These are phyloP conservation scores for Mimachlamys varia DNA, from an alignment of 2,888 invertebrate genomes.

Conservation along the genomic window DNA sequence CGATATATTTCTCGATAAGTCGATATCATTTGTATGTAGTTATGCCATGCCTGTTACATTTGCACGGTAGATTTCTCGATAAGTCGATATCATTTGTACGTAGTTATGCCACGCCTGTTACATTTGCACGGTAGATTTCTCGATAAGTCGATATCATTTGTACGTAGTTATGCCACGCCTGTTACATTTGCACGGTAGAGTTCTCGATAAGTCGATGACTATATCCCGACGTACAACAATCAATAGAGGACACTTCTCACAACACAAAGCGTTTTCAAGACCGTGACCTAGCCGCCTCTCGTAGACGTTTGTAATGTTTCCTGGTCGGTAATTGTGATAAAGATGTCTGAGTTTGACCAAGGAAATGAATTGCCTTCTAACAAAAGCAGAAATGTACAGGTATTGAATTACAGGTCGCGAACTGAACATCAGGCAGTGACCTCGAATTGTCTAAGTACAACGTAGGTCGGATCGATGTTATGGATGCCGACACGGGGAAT, in stretches of 20 bases:
- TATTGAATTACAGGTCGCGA: slow-evolving; percentile 10
- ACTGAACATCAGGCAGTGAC: not conserved
- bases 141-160: too few relatives aligned
- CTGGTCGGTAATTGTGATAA: slow-evolving; percentile 20
- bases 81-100: not conserved
- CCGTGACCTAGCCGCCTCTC: not conserved
- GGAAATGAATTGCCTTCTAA: not conserved
- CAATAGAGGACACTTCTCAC: slow-evolving; percentile 21
- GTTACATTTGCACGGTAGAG: too few relatives aligned
- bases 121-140: too few relatives aligned
- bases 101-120: too few relatives aligned
- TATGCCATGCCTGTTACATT: too few relatives aligned
- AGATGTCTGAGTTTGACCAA: slow-evolving; percentile 9
- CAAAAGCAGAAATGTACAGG: slow-evolving; percentile 11
- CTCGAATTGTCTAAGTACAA: not conserved
- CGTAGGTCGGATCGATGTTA: not conserved
- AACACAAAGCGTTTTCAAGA: slow-evolving; percentile 15
- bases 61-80: not conserved
- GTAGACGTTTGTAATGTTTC: slow-evolving; percentile 19
- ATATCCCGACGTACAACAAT: not conserved
- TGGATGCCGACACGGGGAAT: not conserved
- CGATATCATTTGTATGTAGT: too few relatives aligned
- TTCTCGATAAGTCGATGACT: not conserved
- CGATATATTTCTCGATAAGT: not conserved
- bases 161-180: too few relatives aligned